Evolutionary conservation across 2,113 vertebrate genomes (phyloP).

Genomic region (Corythornis cristatus): DNA sequence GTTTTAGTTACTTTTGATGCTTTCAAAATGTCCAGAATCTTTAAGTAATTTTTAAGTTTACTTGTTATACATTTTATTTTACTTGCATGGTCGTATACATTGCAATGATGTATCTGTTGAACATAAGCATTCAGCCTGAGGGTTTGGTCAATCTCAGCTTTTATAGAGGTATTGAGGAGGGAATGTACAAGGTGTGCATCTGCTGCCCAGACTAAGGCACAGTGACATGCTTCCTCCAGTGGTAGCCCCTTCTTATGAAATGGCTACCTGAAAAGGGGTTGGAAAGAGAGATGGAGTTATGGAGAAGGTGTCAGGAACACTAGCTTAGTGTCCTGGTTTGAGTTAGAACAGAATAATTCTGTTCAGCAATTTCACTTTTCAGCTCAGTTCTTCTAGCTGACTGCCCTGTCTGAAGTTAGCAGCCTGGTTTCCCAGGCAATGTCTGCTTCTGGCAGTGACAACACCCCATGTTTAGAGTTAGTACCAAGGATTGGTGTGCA

Average conservation of each 20-base stretch:
- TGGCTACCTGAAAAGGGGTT: not conserved
- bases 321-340: too few relatives aligned
- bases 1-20: not conserved
- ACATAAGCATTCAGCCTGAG: not conserved
- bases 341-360: too few relatives aligned
- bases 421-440: too few relatives aligned
- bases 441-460: too few relatives aligned
- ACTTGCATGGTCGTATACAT: not conserved
- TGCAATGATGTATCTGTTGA: not conserved
- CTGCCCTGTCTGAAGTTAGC: too few relatives aligned
- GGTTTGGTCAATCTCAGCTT: not conserved
- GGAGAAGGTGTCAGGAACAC: not conserved
- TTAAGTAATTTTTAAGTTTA: not conserved
- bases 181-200: not conserved
- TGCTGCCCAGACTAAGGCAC: not conserved
- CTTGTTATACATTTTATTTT: not conserved
- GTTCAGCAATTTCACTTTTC: too few relatives aligned
- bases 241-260: not conserved
- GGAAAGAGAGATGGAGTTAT: not conserved
- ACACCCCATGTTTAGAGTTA: too few relatives aligned
- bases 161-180: not conserved
- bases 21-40: not conserved
- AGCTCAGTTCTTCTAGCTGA: too few relatives aligned
- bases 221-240: not conserved
- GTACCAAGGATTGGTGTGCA: too few relatives aligned